Conservation (phyloP, 2,888 invertebrate species). For the Clitarchus hookeri region DNA sequence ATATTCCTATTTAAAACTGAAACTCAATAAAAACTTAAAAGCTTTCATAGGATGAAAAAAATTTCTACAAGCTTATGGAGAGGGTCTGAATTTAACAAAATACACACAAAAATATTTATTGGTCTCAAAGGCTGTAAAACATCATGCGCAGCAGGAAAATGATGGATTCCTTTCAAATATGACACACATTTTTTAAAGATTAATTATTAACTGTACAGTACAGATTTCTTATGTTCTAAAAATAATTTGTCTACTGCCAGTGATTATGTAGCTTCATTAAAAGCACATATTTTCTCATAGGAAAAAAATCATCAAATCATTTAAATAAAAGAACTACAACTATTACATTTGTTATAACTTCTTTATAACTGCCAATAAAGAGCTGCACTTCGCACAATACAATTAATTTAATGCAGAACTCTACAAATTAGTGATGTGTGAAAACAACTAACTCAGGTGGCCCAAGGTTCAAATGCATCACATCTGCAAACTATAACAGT, state of each 20-base stretch:
- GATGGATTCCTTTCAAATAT: neutral
- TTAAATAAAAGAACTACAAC: neutral
- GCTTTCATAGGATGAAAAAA: neutral
- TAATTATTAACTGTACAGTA: neutral
- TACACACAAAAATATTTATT: constrained; percentile 14
- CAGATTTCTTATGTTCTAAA: neutral
- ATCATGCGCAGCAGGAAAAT: neutral
- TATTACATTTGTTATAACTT: neutral
- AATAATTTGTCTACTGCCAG: neutral
- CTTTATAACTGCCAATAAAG: neutral
- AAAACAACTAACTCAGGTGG: neutral
- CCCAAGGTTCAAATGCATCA: neutral
- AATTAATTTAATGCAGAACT: neutral
- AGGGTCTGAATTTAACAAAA: neutral
- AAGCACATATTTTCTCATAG: neutral
- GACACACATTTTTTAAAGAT: neutral
- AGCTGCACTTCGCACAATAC: neutral
- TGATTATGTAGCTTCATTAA: neutral
- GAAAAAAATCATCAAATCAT: neutral
- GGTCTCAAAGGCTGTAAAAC: neutral
- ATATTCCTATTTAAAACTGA: too few species aligned
- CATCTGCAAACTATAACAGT: neutral
- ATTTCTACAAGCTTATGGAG: neutral
- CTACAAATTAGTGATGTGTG: neutral
- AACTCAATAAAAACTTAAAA: too few species aligned